These are phyloP conservation scores for Helicoverpa armigera DNA, from an alignment of 1,140 invertebrate genomes.

Conservation along the genomic window DNA sequence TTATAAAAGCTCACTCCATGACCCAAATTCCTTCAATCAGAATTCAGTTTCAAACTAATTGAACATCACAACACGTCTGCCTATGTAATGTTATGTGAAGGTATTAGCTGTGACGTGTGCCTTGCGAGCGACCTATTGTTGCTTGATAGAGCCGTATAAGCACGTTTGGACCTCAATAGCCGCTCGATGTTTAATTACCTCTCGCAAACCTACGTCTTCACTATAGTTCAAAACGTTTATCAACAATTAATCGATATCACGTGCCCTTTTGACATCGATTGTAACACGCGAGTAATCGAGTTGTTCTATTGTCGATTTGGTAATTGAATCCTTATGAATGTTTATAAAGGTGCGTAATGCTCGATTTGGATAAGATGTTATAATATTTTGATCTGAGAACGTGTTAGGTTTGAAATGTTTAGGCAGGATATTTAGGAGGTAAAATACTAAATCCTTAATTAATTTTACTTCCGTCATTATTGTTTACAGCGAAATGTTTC, in stretches of 20 bases:
- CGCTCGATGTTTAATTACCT: conserved; percentile 50
- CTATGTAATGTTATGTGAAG: not conserved
- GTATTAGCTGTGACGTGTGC: not conserved
- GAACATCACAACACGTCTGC: not conserved
- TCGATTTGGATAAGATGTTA: conserved; percentile 1
- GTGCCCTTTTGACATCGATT: conserved; percentile 13
- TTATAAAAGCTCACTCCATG: not conserved
- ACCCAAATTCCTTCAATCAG: too few species aligned
- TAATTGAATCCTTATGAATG: conserved; percentile 2
- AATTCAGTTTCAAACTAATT: too few species aligned
- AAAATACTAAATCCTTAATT: not conserved
- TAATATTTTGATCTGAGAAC: conserved; percentile 12
- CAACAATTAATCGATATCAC: conserved; percentile 29
- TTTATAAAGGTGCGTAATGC: not conserved
- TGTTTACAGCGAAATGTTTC: not conserved
- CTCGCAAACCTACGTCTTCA: conserved; percentile 13
- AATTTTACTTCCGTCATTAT: not conserved
- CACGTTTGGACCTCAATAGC: conserved; percentile 36
- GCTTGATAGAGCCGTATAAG: conserved; percentile 37
- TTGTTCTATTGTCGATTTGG: not conserved
- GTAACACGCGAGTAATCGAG: not conserved
- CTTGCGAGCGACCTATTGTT: conserved; percentile 28
- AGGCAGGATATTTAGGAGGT: not conserved
- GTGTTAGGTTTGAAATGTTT: not conserved
- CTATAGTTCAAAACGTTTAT: conserved; percentile 33